Evolutionary conservation across 2,797 vertebrate genomes (phyloP).

Genomic region (Chromis chromis): DNA sequence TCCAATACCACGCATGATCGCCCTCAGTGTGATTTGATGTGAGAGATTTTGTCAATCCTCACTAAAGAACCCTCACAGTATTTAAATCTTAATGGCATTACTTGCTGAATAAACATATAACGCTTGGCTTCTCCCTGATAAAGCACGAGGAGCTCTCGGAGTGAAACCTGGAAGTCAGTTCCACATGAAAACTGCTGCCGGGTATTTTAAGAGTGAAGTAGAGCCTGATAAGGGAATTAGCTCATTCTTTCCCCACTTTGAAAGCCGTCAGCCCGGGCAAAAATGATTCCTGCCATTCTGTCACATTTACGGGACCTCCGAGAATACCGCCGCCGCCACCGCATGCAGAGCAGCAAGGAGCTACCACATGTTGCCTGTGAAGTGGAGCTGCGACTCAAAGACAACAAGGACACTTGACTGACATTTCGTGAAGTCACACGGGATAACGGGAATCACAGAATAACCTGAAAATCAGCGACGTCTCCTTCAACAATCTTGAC

Average conservation of each 20-base stretch:
- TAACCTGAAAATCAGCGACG: conserved; percentile 20
- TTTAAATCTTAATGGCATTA: conserved; percentile 27
- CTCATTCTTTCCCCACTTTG: conserved; percentile 64
- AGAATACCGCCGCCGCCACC: conserved; percentile 34
- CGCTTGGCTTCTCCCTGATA: conserved; percentile 24
- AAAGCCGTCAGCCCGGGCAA: conserved; percentile 63
- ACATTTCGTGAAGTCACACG: conserved; percentile 6
- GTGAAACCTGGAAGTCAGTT: conserved; percentile 49
- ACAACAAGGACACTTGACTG: conserved; percentile 28
- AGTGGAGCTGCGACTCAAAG: conserved; percentile 34
- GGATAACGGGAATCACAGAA: conserved; percentile 15
- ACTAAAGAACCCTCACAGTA: neutral
- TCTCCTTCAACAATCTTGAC: conserved; percentile 35
- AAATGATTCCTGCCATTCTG: conserved; percentile 68
- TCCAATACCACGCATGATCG: neutral
- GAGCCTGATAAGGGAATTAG: conserved; percentile 65
- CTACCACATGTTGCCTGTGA: conserved; percentile 42
- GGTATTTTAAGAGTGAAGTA: conserved; percentile 66
- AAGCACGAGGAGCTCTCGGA: conserved; percentile 32
- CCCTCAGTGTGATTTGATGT: neutral
- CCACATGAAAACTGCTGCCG: conserved; percentile 58
- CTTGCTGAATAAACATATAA: conserved; percentile 22
- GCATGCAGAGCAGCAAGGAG: conserved; percentile 48
- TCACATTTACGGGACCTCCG: conserved; percentile 64
- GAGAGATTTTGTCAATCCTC: neutral